Evolutionary conservation across 2,888 invertebrate genomes (phyloP).

Genomic region (Serripes groenlandicus): DNA sequence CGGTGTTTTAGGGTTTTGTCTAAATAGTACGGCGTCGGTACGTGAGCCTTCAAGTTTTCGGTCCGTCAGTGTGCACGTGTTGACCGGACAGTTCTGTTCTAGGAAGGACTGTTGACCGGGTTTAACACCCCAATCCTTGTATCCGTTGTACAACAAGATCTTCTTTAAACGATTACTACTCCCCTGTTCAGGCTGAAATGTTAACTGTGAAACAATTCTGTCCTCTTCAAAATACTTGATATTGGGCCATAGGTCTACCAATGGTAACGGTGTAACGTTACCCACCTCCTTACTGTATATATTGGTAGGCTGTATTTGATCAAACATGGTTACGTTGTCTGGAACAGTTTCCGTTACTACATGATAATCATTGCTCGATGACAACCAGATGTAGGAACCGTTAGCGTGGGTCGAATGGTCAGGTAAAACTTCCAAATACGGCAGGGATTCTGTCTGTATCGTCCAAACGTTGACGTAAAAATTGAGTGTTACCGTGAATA

Average conservation of each 20-base stretch:
- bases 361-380: not conserved
- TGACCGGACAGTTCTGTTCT: slow-evolving; percentile 92
- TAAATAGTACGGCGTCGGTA: slow-evolving; percentile 54
- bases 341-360: too few relatives aligned
- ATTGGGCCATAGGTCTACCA: slow-evolving; percentile 35
- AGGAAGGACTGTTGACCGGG: slow-evolving; percentile 40
- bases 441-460: not conserved
- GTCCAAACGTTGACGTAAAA: slow-evolving; percentile 59
- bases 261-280: not conserved
- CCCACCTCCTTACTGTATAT: too few relatives aligned
- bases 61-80: slow-evolving; percentile 93
- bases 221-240: slow-evolving; percentile 35
- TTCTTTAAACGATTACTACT: slow-evolving; percentile 26
- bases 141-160: slow-evolving; percentile 51
- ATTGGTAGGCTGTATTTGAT: too few relatives aligned
- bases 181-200: slow-evolving; percentile 22
- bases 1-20: slow-evolving; percentile 26
- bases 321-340: too few relatives aligned
- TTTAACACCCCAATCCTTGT: slow-evolving; percentile 50
- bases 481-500: slow-evolving; percentile 41
- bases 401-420: slow-evolving; percentile 23
- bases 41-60: not conserved
- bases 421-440: slow-evolving; percentile 20
- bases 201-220: slow-evolving; percentile 45
- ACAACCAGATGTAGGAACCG: slow-evolving; percentile 21